Conservation (phyloP, 2,113 vertebrate species). For the Girardinichthys multiradiatus region DNA sequence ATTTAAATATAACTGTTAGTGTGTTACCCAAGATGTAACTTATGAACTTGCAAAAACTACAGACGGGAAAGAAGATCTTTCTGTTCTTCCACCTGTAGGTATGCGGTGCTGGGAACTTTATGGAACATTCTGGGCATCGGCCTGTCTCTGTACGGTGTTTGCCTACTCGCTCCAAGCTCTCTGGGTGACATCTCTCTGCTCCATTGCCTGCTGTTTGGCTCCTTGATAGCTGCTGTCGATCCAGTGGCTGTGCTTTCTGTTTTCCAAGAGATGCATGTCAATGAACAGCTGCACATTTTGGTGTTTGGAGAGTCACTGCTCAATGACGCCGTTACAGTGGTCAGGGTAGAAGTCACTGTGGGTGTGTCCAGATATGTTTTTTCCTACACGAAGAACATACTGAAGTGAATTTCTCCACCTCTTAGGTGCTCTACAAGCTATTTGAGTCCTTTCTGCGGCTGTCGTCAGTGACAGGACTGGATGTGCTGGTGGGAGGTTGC, state of each 20-base stretch:
- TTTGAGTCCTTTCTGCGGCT: conserved; percentile 85
- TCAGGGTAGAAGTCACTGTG: conserved; percentile 55
- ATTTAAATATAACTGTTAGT: background rate
- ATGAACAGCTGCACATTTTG: conserved; percentile 86
- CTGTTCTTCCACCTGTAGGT: conserved; percentile 43
- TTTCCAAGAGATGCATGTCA: conserved; percentile 88
- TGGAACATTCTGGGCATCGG: conserved; percentile 86
- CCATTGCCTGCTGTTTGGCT: conserved; percentile 85
- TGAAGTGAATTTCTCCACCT: background rate
- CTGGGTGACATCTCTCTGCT: conserved; percentile 83
- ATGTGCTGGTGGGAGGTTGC: conserved; percentile 79
- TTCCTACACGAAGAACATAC: background rate
- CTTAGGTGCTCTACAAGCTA: conserved; percentile 85
- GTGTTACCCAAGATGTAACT: background rate
- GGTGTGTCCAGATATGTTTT: background rate
- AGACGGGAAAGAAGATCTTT: background rate
- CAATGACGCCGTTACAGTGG: conserved; percentile 84
- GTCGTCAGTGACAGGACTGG: conserved; percentile 72
- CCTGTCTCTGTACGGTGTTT: conserved; percentile 83
- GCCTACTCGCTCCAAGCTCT: conserved; percentile 76
- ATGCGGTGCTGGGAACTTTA: conserved; percentile 80
- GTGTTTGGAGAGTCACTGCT: conserved; percentile 86
- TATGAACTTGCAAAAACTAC: background rate
- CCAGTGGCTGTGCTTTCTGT: conserved; percentile 84
- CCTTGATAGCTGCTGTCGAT: conserved; percentile 83